phyloP scores from a whole-genome alignment of 2,888 invertebrate species.

The Drosophila macrospina region DNA sequence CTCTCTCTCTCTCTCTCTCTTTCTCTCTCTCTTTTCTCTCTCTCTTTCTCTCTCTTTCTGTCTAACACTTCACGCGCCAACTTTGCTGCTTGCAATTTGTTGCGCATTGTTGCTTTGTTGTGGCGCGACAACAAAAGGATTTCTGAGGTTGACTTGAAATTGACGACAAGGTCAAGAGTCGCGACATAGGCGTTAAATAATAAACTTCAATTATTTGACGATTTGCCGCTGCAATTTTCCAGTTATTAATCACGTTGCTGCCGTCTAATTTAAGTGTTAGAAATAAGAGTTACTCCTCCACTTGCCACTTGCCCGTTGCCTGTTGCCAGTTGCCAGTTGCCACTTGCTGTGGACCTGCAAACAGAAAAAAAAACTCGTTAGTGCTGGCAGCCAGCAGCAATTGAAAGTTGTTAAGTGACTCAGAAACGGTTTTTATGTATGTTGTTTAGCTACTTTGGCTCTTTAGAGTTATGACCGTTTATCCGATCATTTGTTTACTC shows the following conservation, averaged over 20 bases:
- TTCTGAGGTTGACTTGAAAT: slow-evolving; percentile 37
- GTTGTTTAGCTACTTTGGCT: slow-evolving; percentile 12
- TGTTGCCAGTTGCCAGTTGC: slow-evolving; percentile 7
- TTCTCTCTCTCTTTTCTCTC: not conserved
- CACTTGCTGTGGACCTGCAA: slow-evolving; percentile 23
- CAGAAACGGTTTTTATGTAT: slow-evolving; percentile 39
- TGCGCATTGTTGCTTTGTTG: slow-evolving; percentile 19
- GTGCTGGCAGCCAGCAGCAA: slow-evolving; percentile 49
- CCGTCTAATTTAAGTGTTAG: slow-evolving; percentile 45
- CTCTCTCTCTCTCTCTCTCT: not conserved
- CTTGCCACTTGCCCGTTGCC: slow-evolving; percentile 9
- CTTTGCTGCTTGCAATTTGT: slow-evolving; percentile 1
- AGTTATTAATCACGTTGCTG: slow-evolving; percentile 67
- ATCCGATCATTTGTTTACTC: slow-evolving; percentile 42
- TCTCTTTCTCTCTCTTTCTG: slow-evolving; percentile 5
- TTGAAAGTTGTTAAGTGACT: slow-evolving; percentile 79
- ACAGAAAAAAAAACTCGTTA: slow-evolving; percentile 60
- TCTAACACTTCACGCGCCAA: slow-evolving; percentile 7
- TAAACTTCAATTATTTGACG: slow-evolving; percentile 58
- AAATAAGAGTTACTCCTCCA: slow-evolving; percentile 24
- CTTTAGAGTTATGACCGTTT: slow-evolving; percentile 33
- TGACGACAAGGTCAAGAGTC: slow-evolving; percentile 67
- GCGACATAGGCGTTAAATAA: slow-evolving; percentile 46
- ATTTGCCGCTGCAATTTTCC: slow-evolving; percentile 69
- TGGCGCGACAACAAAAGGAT: slow-evolving; percentile 47